Conservation (phyloP, 2,113 vertebrate genomes). For the Choloepus hoffmanni region DNA sequence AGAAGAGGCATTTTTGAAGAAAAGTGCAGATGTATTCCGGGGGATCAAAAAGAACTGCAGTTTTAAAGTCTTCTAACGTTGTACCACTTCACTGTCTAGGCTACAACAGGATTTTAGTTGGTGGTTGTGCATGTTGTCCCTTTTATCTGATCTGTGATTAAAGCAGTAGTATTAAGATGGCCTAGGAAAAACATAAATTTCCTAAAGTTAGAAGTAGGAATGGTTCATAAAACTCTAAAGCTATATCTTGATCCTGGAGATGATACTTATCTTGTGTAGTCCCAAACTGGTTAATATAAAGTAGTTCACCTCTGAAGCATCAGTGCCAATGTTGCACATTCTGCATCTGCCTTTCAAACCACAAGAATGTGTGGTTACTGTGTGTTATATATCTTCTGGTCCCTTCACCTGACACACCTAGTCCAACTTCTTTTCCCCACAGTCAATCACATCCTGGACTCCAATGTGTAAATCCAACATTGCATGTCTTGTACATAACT, state of each 20-base stretch:
- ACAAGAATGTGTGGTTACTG: too few relatives aligned
- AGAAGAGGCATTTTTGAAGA: too few relatives aligned
- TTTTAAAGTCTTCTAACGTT: too few relatives aligned
- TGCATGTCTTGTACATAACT: slow-evolving; percentile 63
- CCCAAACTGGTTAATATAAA: slow-evolving; percentile 60
- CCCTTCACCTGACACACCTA: not conserved
- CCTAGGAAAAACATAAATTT: slow-evolving; percentile 73
- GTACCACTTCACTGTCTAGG: too few relatives aligned
- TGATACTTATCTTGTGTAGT: slow-evolving; percentile 67
- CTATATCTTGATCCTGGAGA: slow-evolving; percentile 16
- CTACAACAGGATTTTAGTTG: too few relatives aligned
- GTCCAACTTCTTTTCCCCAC: too few relatives aligned
- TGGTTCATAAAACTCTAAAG: slow-evolving; percentile 28
- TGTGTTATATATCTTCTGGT: not conserved
- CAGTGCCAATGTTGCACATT: not conserved
- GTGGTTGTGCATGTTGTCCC: too few relatives aligned
- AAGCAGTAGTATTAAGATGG: not conserved
- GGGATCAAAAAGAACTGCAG: too few relatives aligned
- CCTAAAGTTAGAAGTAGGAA: slow-evolving; percentile 71
- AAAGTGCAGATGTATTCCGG: too few relatives aligned
- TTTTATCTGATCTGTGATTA: too few relatives aligned
- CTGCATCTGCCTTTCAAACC: not conserved
- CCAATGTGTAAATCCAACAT: slow-evolving; percentile 53
- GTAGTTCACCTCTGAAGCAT: slow-evolving; percentile 13
- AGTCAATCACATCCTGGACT: not conserved